Evolutionary conservation across 2,797 vertebrate species (phyloP).

Genomic region (Ataeniobius toweri): DNA sequence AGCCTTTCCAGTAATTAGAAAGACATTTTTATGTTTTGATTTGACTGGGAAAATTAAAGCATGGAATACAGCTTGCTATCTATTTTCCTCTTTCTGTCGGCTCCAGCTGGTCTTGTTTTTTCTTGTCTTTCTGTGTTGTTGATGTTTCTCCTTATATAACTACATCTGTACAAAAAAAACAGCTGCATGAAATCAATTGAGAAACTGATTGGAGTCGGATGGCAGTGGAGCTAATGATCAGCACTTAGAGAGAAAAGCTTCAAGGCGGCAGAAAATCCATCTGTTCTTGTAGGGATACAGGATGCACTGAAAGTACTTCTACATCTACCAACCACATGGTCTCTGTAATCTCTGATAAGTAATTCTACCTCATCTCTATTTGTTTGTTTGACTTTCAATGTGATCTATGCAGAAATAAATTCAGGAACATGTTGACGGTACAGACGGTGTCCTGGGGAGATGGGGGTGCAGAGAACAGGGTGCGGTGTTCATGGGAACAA

Average conservation of each 20-base stretch:
- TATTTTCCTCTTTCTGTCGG: not conserved
- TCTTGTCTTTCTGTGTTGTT: not conserved
- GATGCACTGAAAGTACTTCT: not conserved
- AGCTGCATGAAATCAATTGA: conserved; percentile 33
- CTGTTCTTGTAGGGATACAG: conserved; percentile 9
- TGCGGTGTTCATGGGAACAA: conserved; percentile 25
- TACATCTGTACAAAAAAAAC: conserved; percentile 16
- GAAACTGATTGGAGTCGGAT: conserved; percentile 53
- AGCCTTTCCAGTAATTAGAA: conserved; percentile 4
- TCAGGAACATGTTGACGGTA: conserved; percentile 67
- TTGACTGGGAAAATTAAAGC: conserved; percentile 35
- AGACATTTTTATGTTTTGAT: not conserved
- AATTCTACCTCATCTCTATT: conserved; percentile 53
- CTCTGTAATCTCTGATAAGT: conserved; percentile 43
- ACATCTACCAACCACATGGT: not conserved
- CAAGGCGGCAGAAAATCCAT: conserved; percentile 57
- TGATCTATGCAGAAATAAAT: conserved; percentile 73
- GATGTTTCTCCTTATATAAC: conserved; percentile 14
- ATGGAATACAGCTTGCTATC: conserved; percentile 2
- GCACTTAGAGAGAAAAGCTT: conserved; percentile 34
- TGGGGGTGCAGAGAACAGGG: conserved; percentile 7
- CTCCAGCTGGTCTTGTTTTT: not conserved
- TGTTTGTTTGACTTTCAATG: conserved; percentile 69
- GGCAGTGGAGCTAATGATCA: conserved; percentile 42
- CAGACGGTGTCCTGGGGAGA: conserved; percentile 61